phyloP scores from a whole-genome alignment of 2,888 invertebrate species.

The Choreutis nemorana region DNA sequence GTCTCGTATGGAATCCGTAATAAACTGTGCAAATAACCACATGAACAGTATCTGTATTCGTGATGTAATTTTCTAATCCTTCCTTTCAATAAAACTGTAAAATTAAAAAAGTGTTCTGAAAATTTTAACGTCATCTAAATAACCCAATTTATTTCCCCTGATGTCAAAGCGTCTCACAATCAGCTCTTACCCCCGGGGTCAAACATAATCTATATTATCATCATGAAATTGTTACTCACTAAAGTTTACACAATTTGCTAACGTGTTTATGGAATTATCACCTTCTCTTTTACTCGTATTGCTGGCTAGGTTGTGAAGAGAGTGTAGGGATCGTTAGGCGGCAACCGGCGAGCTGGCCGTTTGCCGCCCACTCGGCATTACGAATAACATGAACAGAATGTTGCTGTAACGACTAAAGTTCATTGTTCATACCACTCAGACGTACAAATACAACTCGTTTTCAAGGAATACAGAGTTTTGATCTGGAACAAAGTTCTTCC shows the following conservation, averaged over 20 bases:
- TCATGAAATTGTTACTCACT: slow-evolving; percentile 27
- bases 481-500: too few species aligned
- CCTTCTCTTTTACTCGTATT: slow-evolving; percentile 24
- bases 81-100: slow-evolving; percentile 2
- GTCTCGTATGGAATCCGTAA: too few species aligned
- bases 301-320: slow-evolving; percentile 13
- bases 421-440: too few species aligned
- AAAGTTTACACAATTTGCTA: slow-evolving; percentile 18
- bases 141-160: too few species aligned
- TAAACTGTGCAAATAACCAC: too few species aligned
- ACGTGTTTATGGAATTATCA: slow-evolving; percentile 15
- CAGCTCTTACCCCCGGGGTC: slow-evolving; percentile 28
- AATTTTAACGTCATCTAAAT: too few species aligned
- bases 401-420: slow-evolving; percentile 6
- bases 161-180: slow-evolving; percentile 10
- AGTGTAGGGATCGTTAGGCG: slow-evolving; percentile 25
- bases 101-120: too few species aligned
- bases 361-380: slow-evolving; percentile 34
- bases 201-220: slow-evolving; percentile 41
- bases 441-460: too few species aligned
- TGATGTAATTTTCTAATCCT: slow-evolving; percentile 1
- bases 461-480: too few species aligned
- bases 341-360: slow-evolving; percentile 22
- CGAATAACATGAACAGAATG: slow-evolving; percentile 15
- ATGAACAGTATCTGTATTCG: too few species aligned